Base-by-base conservation (phyloP, 2,888 invertebrate species). In the Lepidonotus clava region DNA sequence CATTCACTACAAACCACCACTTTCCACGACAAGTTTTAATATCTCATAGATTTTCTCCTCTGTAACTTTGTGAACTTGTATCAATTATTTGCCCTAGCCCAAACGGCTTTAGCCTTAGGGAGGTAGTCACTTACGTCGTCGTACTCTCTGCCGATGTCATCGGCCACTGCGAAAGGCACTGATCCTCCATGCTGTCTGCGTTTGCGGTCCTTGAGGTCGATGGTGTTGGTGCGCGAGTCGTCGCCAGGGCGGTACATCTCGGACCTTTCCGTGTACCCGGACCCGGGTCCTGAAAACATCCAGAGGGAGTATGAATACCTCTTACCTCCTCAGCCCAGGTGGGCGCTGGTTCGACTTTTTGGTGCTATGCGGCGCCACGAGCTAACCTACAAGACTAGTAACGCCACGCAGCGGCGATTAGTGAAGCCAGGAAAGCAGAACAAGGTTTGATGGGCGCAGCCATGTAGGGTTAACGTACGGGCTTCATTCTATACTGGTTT, bases 161-260 rank as follows among this genome's bases (percentile, higher is more conserved):
- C 89, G n/a, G 84, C 84, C 80, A 86, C 86, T 32, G 88, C 89
- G 51, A 88, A 87, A 53, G 89, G 89, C 14, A 89, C 89, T 40
- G 34, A 85, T 86, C 36, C 88, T 41, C 61, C 87, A 86, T 80
- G 88, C 84, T 38, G 40, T 76, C 66, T 83, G 46, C 38, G 83
- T 51, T 61, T 86, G 66, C 83, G 86, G 21, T 86, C 87, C 77
- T 89, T 88, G 87, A 89, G 86, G 53, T 89, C 89, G 36, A 89
- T 86, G 34, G 89, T 89, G 32, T 89, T 86, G 11, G 88, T 88
- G n/a, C 84, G 61, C 38, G 71, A 71, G 36, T 87, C 84, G n/a
- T 86, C 67, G 34, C 76, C 40, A 21, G 87, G 87, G 8, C 40
- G 32, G 87, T 87, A 87, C 38, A 76, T 4, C 53, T 87, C 87